phyloP scores from a whole-genome alignment of 2,113 vertebrate genomes.

The Eublepharis macularius region DNA sequence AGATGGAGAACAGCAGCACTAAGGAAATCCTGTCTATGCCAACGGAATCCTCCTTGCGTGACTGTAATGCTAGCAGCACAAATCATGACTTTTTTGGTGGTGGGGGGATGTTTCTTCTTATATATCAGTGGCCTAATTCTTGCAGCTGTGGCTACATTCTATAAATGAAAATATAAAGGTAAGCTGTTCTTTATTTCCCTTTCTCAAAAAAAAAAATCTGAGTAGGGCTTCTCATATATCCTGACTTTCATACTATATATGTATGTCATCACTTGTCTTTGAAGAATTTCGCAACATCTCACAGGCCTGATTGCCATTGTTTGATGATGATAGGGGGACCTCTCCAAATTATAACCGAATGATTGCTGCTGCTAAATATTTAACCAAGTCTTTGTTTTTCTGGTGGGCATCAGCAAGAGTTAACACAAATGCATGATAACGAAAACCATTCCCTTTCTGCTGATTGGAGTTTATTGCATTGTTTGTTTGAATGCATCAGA shows the following conservation, averaged over 20 bases:
- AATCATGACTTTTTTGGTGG: background rate
- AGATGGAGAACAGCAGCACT: background rate
- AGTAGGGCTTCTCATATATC: background rate
- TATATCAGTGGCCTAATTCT: background rate
- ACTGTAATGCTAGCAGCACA: background rate
- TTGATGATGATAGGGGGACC: slow-evolving; percentile 13
- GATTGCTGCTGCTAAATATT: slow-evolving; percentile 18
- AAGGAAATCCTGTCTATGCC: background rate
- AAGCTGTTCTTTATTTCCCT: background rate
- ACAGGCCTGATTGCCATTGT: background rate
- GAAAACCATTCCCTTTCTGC: slow-evolving; percentile 13
- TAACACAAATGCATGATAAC: slow-evolving; percentile 6
- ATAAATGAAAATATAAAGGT: background rate
- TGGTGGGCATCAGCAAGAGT: background rate
- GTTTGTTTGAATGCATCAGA: slow-evolving; percentile 20
- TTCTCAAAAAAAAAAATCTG: slow-evolving; percentile 19
- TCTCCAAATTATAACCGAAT: background rate
- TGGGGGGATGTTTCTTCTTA: background rate
- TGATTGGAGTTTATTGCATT: slow-evolving; percentile 16
- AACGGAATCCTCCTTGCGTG: background rate
- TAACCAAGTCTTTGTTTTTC: slow-evolving; percentile 15
- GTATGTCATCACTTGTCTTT: slow-evolving; percentile 1
- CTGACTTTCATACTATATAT: background rate
- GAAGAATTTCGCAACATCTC: slow-evolving; percentile 10
- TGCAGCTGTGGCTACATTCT: background rate